A percentile compares a stretch with the other conserved stretches of the same genome.
Evolutionary conservation across 2,113 vertebrate species (phyloP).

Genomic region (Laterallus jamaicensis): DNA sequence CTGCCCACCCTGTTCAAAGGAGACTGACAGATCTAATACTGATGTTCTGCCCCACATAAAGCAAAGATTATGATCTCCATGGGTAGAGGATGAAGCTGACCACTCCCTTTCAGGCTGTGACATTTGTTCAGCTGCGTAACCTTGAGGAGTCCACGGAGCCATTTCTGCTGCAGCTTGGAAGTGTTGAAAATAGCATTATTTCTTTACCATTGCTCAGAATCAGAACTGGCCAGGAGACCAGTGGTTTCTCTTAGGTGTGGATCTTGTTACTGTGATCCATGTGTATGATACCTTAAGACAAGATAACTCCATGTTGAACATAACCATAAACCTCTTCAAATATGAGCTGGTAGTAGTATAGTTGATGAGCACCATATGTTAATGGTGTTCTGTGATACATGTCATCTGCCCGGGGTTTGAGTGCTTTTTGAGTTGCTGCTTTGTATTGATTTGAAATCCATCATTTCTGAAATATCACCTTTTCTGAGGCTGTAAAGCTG

Average conservation of each 20-base stretch:
- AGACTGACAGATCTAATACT: background rate
- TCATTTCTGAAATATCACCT: background rate
- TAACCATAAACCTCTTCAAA: constrained; percentile 1
- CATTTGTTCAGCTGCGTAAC: background rate
- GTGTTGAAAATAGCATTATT: background rate
- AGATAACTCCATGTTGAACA: constrained; percentile 34
- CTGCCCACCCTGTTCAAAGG: background rate
- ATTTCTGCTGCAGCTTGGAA: background rate
- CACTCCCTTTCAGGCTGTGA: background rate
- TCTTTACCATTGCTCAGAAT: background rate
- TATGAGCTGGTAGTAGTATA: background rate
- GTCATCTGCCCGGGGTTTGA: background rate
- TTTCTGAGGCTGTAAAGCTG: background rate
- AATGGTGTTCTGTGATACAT: background rate
- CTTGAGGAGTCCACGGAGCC: background rate
- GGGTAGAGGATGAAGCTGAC: background rate
- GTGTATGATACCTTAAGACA: constrained; percentile 28
- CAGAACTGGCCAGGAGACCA: fast-evolving
- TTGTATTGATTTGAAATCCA: background rate
- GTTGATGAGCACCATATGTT: constrained; percentile 36
- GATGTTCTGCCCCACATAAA: background rate
- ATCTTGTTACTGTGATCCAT: constrained; percentile 6
- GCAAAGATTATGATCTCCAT: background rate
- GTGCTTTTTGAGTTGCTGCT: background rate
- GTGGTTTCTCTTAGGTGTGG: background rate